These are phyloP conservation scores for Polypedilum vanderplanki DNA, from an alignment of 1,140 invertebrate genomes.

Conservation along the genomic window DNA sequence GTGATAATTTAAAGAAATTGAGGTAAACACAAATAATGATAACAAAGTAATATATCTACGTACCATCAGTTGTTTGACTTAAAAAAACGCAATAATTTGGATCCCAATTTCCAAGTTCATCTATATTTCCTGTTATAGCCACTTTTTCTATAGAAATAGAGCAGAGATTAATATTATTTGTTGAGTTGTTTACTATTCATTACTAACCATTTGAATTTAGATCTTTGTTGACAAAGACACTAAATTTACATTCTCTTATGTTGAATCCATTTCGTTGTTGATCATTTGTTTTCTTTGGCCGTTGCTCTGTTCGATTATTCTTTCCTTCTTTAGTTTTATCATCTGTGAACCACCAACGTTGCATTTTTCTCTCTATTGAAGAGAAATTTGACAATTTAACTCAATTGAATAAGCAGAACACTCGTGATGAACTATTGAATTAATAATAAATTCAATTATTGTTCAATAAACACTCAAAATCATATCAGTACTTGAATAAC, in stretches of 20 bases:
- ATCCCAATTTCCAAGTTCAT: constrained; percentile 46
- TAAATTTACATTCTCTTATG: constrained; percentile 45
- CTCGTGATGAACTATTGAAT: too few species aligned
- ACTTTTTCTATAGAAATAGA: constrained; percentile 40
- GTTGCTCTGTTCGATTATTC: constrained; percentile 33
- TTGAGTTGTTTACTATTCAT: not conserved
- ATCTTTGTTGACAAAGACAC: constrained; percentile 37
- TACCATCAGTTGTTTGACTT: constrained; percentile 36
- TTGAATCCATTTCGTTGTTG: constrained; percentile 29
- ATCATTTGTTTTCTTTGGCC: constrained; percentile 30
- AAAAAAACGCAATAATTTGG: constrained; percentile 46
- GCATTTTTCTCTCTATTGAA: constrained; percentile 33
- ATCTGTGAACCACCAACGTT: constrained; percentile 36
- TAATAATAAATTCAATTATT: too few species aligned
- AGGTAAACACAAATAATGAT: not conserved
- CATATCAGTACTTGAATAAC: too few species aligned
- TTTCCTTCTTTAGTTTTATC: constrained; percentile 32
- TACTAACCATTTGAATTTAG: constrained; percentile 35
- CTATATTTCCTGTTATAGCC: constrained; percentile 46
- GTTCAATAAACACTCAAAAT: too few species aligned
- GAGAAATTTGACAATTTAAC: too few species aligned
- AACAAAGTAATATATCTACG: not conserved
- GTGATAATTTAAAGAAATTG: too few species aligned
- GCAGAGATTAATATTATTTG: not conserved
- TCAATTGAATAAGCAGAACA: too few species aligned